phyloP scores from a whole-genome alignment of 2,888 invertebrate species.

The Phengaris alcon region DNA sequence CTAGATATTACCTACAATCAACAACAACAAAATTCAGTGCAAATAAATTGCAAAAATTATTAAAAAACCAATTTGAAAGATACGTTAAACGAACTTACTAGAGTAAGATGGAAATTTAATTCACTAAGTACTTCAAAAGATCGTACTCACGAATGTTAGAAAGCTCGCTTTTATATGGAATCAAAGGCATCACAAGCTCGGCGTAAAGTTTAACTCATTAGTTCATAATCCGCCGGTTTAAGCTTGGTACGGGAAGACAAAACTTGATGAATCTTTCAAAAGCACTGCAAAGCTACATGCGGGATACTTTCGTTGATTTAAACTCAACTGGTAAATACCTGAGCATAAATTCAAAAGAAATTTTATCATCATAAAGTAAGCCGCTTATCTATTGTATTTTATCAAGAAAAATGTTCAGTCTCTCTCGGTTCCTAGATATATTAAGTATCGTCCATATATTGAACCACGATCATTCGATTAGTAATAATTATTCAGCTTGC shows the following conservation, averaged over 20 bases:
- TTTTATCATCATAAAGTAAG: background rate
- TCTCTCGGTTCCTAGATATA: no score
- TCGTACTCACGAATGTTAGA: slow-evolving; percentile 22
- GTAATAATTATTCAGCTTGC: background rate
- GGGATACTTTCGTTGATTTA: slow-evolving; percentile 3
- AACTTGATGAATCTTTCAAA: slow-evolving; percentile 31
- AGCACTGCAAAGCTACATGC: slow-evolving; percentile 26
- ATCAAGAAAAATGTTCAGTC: background rate
- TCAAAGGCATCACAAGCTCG: slow-evolving; percentile 19
- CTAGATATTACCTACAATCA: no score
- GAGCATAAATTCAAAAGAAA: background rate
- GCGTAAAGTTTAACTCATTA: slow-evolving; percentile 25
- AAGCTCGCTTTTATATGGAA: slow-evolving; percentile 26
- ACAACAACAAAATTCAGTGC: background rate
- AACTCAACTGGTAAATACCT: background rate
- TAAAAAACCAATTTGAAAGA: background rate
- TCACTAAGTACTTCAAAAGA: slow-evolving; percentile 17
- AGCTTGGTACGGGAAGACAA: slow-evolving; percentile 11
- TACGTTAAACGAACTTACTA: background rate
- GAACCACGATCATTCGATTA: background rate
- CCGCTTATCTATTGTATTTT: background rate
- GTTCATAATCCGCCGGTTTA: slow-evolving; percentile 25
- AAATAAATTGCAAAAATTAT: background rate
- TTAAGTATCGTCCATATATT: no score
- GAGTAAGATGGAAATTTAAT: slow-evolving; percentile 10